phyloP scores from a whole-genome alignment of 2,113 vertebrate genomes.

The Dicerorhinus sumatrensis region DNA sequence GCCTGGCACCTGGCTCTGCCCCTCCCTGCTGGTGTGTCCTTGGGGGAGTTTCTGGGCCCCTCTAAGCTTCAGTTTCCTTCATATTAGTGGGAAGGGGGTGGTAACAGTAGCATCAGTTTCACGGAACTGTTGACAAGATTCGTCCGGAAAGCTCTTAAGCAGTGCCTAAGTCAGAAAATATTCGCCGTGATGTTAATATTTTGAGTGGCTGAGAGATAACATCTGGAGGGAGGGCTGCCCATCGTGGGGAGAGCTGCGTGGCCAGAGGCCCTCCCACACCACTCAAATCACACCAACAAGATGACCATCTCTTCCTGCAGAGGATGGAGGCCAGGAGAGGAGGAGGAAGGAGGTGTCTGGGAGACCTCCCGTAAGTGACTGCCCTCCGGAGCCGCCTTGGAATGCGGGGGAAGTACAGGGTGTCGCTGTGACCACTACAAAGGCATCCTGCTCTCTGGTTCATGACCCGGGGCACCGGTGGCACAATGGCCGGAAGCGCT shows the following conservation, averaged over 20 bases:
- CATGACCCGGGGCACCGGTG: background rate
- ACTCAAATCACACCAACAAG: background rate
- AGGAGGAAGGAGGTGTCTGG: background rate
- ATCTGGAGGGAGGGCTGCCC: background rate
- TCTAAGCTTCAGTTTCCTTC: background rate
- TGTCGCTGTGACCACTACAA: slow-evolving; percentile 50
- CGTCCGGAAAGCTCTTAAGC: background rate
- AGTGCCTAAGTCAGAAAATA: background rate
- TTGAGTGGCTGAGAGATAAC: background rate
- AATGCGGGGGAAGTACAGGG: slow-evolving; percentile 69
- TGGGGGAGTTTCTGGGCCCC: background rate
- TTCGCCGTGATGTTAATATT: background rate
- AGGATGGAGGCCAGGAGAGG: background rate
- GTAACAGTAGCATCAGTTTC: background rate
- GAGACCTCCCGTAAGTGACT: background rate
- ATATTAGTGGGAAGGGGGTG: background rate
- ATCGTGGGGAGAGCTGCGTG: background rate
- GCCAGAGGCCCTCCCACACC: background rate
- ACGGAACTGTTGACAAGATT: background rate
- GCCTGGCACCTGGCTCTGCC: background rate
- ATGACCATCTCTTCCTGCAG: background rate
- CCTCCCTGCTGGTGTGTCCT: background rate
- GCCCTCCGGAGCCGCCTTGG: background rate
- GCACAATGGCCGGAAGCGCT: slow-evolving; percentile 79
- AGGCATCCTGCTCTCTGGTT: slow-evolving; percentile 62